A percentile compares a stretch with the other conserved stretches of the same genome.
Conservation (phyloP, 53 echinoderm and acorn worm species). For the Patiria pectinifera region DNA sequence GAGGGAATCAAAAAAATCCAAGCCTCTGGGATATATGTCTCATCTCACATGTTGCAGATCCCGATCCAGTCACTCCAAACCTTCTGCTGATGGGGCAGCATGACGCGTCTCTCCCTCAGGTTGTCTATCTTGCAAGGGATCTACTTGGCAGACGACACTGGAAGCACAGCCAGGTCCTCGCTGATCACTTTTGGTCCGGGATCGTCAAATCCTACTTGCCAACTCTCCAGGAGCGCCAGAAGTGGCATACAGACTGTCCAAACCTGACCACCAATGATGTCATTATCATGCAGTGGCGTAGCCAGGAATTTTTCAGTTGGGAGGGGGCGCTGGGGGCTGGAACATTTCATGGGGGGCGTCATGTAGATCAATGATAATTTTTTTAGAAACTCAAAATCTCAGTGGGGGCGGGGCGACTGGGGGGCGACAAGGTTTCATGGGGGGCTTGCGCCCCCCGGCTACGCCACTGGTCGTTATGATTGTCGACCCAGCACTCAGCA, state of each 20-base stretch:
- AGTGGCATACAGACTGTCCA: neutral
- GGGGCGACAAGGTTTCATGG: too few relatives aligned
- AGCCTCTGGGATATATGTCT: neutral
- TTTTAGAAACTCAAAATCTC: too few relatives aligned
- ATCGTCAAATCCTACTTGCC: constrained; percentile 9
- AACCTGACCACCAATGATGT: neutral
- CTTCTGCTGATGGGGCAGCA: constrained; percentile 61
- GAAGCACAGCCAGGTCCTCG: constrained; percentile 56
- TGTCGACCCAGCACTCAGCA: neutral
- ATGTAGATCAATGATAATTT: too few relatives aligned
- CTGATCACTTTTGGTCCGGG: constrained; percentile 53
- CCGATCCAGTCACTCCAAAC: constrained; percentile 52
- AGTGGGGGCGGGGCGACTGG: too few relatives aligned
- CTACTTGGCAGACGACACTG: constrained; percentile 37
- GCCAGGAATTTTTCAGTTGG: too few relatives aligned
- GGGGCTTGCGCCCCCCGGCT: too few relatives aligned
- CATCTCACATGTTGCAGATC: neutral
- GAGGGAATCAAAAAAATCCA: too few relatives aligned
- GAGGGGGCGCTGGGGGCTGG: too few relatives aligned
- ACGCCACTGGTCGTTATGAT: neutral
- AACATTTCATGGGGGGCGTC: too few relatives aligned
- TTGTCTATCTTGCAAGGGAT: neutral
- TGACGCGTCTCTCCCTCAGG: constrained; percentile 38
- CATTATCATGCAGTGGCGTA: too few relatives aligned
- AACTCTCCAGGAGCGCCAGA: constrained; percentile 1